Evolutionary conservation across 2,797 vertebrate genomes (phyloP).

Genomic region (Cirrhinus molitorella): DNA sequence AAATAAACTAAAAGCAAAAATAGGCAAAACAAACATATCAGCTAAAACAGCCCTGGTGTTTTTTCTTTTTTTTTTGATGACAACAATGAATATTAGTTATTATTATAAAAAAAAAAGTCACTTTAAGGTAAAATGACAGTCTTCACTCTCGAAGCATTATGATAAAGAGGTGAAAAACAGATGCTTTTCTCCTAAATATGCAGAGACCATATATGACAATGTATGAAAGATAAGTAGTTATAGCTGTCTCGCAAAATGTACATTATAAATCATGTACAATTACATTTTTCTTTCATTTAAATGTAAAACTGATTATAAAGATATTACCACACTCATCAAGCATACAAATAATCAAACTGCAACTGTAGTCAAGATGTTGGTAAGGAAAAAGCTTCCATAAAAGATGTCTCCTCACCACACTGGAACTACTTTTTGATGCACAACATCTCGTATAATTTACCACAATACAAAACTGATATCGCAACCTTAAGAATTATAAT

Average conservation of each 20-base stretch:
- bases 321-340: slow-evolving; percentile 1
- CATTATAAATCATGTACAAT: slow-evolving; percentile 11
- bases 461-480: slow-evolving; percentile 29
- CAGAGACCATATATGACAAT: background rate
- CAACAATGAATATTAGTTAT: slow-evolving; percentile 7
- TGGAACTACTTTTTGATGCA: slow-evolving; percentile 25
- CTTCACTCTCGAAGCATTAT: background rate
- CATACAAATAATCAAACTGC: slow-evolving; percentile 13
- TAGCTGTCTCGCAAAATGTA: background rate
- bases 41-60: slow-evolving; percentile 34
- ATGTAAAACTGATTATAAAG: slow-evolving; percentile 35
- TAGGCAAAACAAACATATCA: slow-evolving; percentile 18
- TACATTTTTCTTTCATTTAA: background rate
- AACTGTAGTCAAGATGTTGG: background rate
- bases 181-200: background rate
- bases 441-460: background rate
- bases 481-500: slow-evolving; percentile 27
- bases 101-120: slow-evolving; percentile 1
- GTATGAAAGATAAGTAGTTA: slow-evolving; percentile 14
- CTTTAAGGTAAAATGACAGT: background rate
- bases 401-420: background rate
- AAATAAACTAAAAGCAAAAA: slow-evolving; percentile 2
- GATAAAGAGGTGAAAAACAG: slow-evolving; percentile 12
- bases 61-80: background rate
- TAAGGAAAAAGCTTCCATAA: background rate